Evolutionary conservation across 2,888 invertebrate species (phyloP), one percentile per base, ranked within the genome.

Genomic region (Tridacna crocea): DNA sequence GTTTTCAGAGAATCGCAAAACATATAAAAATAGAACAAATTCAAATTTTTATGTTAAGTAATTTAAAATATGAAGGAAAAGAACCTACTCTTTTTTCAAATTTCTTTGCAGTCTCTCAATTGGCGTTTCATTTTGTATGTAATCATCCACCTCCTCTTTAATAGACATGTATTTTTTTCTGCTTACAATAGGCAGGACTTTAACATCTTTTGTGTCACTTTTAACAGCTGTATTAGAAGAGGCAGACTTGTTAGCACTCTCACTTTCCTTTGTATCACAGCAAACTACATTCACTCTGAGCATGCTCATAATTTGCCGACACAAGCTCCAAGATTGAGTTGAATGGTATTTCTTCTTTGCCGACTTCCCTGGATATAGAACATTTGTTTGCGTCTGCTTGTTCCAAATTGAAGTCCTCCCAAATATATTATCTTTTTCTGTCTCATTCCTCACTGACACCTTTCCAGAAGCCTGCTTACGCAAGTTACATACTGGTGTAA

Each of bases 121-220:
- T 11, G 61, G 47, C 22, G 74, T 74, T 47, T 74, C 74, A 17
- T n/a, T 61, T n/a, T 60, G 47, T 12, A 74, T 19, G 19, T 61
- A 74, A 3, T 74, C 61, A 3, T 74, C 61, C 63, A 74, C 74
- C 17, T 74, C 74, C 13, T 74, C 61, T 13, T 74, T 19, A 11
- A 74, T 24, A 24, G 61, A 24, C 22, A 22, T 36, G 24, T 51
- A 51, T 22, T 51, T 27, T 51, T 51, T 70, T 8, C 17, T 24
- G 11, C 17, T 70, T 10, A 8, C 61, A 12, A 24, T 22, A 61
- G 61, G 61, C 8, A 36, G 36, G 8, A 36, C 36, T 36, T 36
- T 8, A 36, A 36, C 8, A 3, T 8, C 47, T 46, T 2, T 46
- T 15, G 15, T 36, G 12, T 26, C 15, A 13, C 2, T 63, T 19